Conservation (phyloP, 1,140 invertebrate genomes). For the Rhopalosiphum maidis region DNA sequence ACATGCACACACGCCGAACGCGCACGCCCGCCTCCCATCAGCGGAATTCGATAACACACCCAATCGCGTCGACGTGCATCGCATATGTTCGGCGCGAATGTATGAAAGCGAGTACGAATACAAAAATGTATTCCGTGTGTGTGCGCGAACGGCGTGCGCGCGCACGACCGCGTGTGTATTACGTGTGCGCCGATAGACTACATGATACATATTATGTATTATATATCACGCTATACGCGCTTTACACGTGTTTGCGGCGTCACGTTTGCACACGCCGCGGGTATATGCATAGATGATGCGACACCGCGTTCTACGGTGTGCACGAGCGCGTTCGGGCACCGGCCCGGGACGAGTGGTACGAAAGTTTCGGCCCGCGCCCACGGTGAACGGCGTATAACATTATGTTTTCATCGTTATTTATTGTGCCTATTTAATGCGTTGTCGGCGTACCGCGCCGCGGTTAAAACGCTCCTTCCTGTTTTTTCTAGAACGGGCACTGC, state of each 20-base stretch:
- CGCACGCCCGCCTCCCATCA: conserved; percentile 24
- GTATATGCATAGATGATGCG: too few species aligned
- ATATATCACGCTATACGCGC: background rate
- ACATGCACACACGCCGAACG: background rate
- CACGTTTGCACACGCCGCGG: too few species aligned
- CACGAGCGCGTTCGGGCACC: background rate
- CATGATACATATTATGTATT: background rate
- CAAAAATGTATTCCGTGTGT: conserved; percentile 23
- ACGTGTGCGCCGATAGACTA: too few species aligned
- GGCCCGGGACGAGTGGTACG: too few species aligned
- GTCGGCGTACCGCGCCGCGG: background rate
- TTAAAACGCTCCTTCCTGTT: background rate
- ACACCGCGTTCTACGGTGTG: background rate
- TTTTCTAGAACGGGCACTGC: background rate
- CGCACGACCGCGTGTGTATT: background rate
- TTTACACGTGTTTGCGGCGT: background rate
- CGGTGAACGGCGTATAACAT: too few species aligned
- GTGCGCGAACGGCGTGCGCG: background rate
- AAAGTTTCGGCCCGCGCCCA: background rate
- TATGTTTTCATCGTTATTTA: background rate
- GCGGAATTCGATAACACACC: conserved; percentile 26
- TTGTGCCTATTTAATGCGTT: background rate
- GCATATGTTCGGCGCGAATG: background rate
- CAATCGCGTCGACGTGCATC: conserved; percentile 26
- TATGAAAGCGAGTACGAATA: conserved; percentile 11